Percentiles rank a stretch among this genome's conserved stretches.
phyloP scores from a whole-genome alignment of 2,113 vertebrate species.

The Lutjanus erythropterus region DNA sequence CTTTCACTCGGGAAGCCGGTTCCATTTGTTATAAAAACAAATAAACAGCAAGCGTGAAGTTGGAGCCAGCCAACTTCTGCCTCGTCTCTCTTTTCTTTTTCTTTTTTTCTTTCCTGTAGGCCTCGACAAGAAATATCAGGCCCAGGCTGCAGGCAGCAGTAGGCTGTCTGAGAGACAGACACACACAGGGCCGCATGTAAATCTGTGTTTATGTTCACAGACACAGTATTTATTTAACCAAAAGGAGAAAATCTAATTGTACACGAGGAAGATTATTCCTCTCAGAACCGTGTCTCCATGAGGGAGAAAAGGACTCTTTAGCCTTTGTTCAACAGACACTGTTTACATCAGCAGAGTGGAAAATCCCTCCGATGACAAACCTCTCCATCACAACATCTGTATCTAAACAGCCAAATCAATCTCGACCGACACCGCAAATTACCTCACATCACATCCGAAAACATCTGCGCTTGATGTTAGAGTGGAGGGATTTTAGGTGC shows the following conservation, averaged over 20 bases:
- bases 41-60: constrained; percentile 78
- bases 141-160: constrained; percentile 52
- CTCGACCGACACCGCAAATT: constrained; percentile 63
- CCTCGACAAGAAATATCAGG: constrained; percentile 68
- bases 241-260: constrained; percentile 80
- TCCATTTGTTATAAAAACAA: constrained; percentile 82
- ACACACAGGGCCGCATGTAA: constrained; percentile 55
- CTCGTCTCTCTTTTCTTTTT: constrained; percentile 7
- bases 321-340: constrained; percentile 55
- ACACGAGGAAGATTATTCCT: constrained; percentile 73
- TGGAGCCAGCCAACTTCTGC: constrained; percentile 65
- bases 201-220: constrained; percentile 80
- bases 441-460: constrained; percentile 56
- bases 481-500: constrained; percentile 42
- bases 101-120: constrained; percentile 11
- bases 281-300: constrained; percentile 55
- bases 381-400: constrained; percentile 79
- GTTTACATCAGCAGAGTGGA: constrained; percentile 73
- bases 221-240: constrained; percentile 83
- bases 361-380: constrained; percentile 81
- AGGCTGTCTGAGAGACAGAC: constrained; percentile 48
- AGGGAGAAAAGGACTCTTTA: constrained; percentile 62
- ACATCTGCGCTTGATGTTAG: constrained; percentile 61
- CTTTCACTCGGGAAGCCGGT: constrained; percentile 74
- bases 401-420: constrained; percentile 76